Evolutionary conservation across 2,797 vertebrate species (phyloP).

Genomic region (Trematomus bernacchii): DNA sequence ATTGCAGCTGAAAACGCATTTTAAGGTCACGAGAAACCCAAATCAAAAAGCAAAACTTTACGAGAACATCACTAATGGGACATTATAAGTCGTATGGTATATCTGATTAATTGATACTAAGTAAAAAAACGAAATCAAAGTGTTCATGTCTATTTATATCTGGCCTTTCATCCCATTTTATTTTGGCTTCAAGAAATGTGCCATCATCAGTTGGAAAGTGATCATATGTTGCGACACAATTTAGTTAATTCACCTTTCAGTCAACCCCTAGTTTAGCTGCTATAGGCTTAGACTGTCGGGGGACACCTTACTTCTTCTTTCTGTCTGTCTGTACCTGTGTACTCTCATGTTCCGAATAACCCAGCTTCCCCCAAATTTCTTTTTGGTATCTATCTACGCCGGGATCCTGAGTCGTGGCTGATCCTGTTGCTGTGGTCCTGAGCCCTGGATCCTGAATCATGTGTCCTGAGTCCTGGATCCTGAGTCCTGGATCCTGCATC

Average conservation of each 20-base stretch:
- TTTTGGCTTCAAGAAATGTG: conserved; percentile 6
- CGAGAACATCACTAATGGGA: neutral
- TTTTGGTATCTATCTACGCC: too few relatives aligned
- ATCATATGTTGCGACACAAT: conserved; percentile 35
- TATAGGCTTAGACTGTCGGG: too few relatives aligned
- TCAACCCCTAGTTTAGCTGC: conserved; percentile 18
- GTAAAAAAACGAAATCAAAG: neutral
- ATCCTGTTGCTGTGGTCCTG: too few relatives aligned
- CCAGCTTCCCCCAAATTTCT: too few relatives aligned
- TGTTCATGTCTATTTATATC: neutral
- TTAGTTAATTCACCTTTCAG: conserved; percentile 25
- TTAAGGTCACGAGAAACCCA: conserved; percentile 2
- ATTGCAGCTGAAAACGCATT: neutral
- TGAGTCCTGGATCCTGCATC: too few relatives aligned
- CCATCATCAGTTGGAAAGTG: conserved; percentile 24
- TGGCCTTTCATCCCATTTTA: conserved; percentile 19
- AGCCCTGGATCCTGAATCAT: too few relatives aligned
- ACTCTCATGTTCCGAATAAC: too few relatives aligned
- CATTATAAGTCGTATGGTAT: neutral
- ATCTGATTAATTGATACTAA: neutral
- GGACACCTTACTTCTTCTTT: too few relatives aligned
- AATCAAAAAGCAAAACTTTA: neutral
- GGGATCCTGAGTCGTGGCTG: too few relatives aligned
- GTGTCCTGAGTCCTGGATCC: too few relatives aligned
- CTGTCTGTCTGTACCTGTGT: too few relatives aligned